phyloP scores from a whole-genome alignment of 2,888 invertebrate genomes.

The Xylota segnis region DNA sequence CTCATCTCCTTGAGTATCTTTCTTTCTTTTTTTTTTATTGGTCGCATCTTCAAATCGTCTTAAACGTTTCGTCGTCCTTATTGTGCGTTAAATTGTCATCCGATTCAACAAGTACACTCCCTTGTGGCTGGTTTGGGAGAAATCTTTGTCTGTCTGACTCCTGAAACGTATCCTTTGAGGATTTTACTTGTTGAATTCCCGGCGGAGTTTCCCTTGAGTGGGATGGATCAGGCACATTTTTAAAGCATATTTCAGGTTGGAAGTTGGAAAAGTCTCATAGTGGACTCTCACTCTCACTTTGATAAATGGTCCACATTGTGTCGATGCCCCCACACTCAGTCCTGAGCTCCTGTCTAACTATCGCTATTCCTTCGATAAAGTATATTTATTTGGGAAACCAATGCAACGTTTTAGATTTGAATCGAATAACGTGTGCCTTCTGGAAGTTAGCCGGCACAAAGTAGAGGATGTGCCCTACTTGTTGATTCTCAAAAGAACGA shows the following conservation, averaged over 20 bases:
- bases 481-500: no score
- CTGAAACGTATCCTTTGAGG: slow-evolving; percentile 5
- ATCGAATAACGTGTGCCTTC: no score
- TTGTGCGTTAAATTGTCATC: slow-evolving; percentile 56
- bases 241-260: slow-evolving; percentile 38
- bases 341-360: no score
- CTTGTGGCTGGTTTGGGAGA: slow-evolving; percentile 22
- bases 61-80: slow-evolving; percentile 44
- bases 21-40: slow-evolving; percentile 22
- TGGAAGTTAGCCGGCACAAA: no score
- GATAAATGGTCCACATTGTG: no score
- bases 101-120: slow-evolving; percentile 66
- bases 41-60: slow-evolving; percentile 52
- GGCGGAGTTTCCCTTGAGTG: slow-evolving; percentile 11
- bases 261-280: neutral
- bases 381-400: no score
- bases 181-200: slow-evolving; percentile 65
- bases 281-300: no score
- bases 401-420: no score
- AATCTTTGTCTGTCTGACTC: slow-evolving; percentile 50
- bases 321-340: no score
- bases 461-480: no score
- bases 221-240: neutral
- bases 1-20: neutral
- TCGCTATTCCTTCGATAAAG: no score